A percentile compares a stretch with the other conserved stretches of the same genome.
Evolutionary conservation across 2,113 vertebrate species (phyloP).

Genomic region (Narcine bancroftii): DNA sequence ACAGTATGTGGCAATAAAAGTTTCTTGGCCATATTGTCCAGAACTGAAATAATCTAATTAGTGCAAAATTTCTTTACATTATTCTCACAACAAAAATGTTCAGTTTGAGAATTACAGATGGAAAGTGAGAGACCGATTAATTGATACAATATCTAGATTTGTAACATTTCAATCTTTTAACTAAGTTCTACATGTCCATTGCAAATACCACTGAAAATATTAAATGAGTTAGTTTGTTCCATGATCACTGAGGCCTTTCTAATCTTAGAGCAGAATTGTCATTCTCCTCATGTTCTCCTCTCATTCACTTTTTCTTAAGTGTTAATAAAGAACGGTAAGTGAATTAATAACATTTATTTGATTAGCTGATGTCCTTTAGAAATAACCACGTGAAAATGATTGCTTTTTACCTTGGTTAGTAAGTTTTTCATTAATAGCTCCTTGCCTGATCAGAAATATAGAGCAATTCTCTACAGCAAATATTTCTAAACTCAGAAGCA

Average conservation of each 20-base stretch:
- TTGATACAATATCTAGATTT: not conserved
- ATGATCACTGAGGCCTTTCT: not conserved
- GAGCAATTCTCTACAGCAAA: not conserved
- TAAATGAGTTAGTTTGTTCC: not conserved
- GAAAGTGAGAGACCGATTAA: not conserved
- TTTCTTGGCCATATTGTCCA: not conserved
- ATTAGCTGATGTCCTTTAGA: not conserved
- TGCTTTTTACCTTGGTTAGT: not conserved
- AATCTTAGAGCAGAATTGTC: not conserved
- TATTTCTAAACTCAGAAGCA: not conserved
- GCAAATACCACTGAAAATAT: not conserved
- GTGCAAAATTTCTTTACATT: not conserved
- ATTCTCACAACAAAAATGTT: not conserved
- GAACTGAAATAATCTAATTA: not conserved
- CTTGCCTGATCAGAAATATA: not conserved
- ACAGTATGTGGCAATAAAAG: too few species aligned
- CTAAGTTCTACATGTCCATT: not conserved
- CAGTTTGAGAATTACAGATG: not conserved
- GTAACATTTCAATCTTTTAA: not conserved
- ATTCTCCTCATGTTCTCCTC: too few species aligned
- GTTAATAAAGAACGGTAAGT: not conserved
- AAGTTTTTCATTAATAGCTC: not conserved
- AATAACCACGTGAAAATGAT: not conserved
- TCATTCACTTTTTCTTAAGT: not conserved
- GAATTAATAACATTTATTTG: not conserved